Base-by-base conservation (phyloP, 2,797 vertebrate genomes). In the Loris lydekkerianus region DNA sequence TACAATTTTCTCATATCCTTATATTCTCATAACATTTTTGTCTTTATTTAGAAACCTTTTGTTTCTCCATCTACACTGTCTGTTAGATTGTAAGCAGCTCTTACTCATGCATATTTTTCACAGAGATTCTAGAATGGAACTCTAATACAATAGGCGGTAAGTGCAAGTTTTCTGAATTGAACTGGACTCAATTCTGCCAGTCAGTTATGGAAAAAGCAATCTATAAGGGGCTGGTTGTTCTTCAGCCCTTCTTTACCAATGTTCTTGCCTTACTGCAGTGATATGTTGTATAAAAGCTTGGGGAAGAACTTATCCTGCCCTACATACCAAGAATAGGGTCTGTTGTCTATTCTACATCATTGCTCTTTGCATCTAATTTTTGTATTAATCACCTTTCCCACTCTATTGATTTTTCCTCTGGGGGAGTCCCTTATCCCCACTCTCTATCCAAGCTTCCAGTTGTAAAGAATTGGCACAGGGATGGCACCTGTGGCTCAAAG, bases 121-220 rank as follows among this genome's bases (percentile, higher is more conserved):
- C 2, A 56, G 27, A 14, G 23, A 40, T 87, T 14, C 43, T 87
- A 34, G 65, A 77, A 37, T 46, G 3, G 20, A 91, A 3, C 6
- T 18, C 58, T 37, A 58, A 23, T 61, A 23, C 20, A 82, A 58
- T n/a, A 78, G 20, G 7, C 21, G 2, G 17, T 61, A 69, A 78
- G 13, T 61, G 40, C 72, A 83, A 72, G 25, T 87, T 86, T 89
- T 94, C 53, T 65, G 46, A 91, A 82, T 70, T 67, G 37, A 89
- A 75, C 23, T 73, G 29, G 58, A 76, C 43, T 96, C 72, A 91
- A 40, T 91, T 89, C 21, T 88, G 5, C 31, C 67, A 34, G 49
- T 70, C 53, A 77, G 14, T 63, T 60, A 56, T 61, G 34, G 5
- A 53, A 65, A 95, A 86, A 72, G 23, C 18, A n/a, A 49, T 60